These are phyloP conservation scores for Hippocampus mohnikei DNA, from an alignment of 2,113 vertebrate genomes.

Conservation along the genomic window DNA sequence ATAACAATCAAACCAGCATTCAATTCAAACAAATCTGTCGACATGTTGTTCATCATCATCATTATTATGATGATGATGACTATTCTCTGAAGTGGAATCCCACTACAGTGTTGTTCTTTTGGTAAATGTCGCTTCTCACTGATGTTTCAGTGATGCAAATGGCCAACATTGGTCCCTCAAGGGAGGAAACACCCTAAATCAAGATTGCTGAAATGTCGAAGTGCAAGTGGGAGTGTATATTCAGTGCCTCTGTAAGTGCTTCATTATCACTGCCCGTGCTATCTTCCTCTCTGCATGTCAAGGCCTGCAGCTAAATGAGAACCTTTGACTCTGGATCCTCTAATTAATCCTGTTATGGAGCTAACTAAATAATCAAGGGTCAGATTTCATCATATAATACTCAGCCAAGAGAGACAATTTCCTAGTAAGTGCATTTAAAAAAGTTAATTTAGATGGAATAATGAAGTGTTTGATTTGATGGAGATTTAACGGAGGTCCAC, in stretches of 20 bases:
- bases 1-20: slow-evolving; percentile 8
- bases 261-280: slow-evolving; percentile 33
- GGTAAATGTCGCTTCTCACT: slow-evolving; percentile 6
- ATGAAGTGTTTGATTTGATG: slow-evolving; percentile 16
- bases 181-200: slow-evolving; percentile 12
- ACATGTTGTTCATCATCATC: background rate
- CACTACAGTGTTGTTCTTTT: background rate
- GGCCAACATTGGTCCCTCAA: slow-evolving; percentile 51
- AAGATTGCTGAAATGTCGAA: slow-evolving; percentile 11
- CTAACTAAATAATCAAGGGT: slow-evolving; percentile 56
- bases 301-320: slow-evolving; percentile 51
- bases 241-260: slow-evolving; percentile 24
- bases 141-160: slow-evolving; percentile 32
- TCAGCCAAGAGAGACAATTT: slow-evolving; percentile 25
- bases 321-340: slow-evolving; percentile 58
- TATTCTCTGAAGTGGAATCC: background rate
- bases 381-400: slow-evolving; percentile 55
- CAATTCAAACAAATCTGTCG: background rate
- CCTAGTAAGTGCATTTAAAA: slow-evolving; percentile 4
- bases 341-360: slow-evolving; percentile 66
- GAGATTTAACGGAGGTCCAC: background rate
- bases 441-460: slow-evolving; percentile 16
- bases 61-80: too few species aligned
- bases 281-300: slow-evolving; percentile 23
- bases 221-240: slow-evolving; percentile 21